Base-by-base conservation (phyloP, 2,888 invertebrate genomes). In the Hypena proboscidalis region DNA sequence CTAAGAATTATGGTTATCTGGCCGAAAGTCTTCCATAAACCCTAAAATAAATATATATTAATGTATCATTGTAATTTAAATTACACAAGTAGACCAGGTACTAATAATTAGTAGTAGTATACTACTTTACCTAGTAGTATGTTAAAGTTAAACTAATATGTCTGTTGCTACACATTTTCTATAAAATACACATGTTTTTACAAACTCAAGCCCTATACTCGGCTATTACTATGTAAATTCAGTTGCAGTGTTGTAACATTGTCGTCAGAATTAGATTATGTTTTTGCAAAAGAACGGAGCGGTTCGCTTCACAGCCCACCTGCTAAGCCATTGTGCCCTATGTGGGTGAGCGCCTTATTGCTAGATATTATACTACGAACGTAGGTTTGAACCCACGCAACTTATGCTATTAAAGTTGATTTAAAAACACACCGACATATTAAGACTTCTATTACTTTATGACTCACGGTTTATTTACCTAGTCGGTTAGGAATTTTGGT, bases 301-400 rank as follows among this genome's bases (percentile, higher is more conserved):
- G 36, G 50, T 43, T 41, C 36, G 49, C 32, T 52, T 66, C 47
- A 44, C 70, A 62, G 58, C 67, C 69, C 64, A 70, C 72, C 63
- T 61, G 62, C 52, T 34, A 45, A 51, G 56, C 50, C 61, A 62
- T 57, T 70, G 62, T 52, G 53, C 61, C 55, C 66, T 63, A 63
- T 64, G 70, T 73, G 71, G 71, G 74, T 67, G 74, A 57, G 58
- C 61, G 42, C 60, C 63, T 52, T 64, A 63, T 44, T 42, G 57
- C 53, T 57, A 61, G 64, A 58, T 62, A 60, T 39, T 48, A 48
- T 47, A 42, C 49, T 58, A 49, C 29, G 27, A 45, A 59, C 61
- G 54, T 60, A 47, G 51, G 57, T 35, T 48, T 53, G 9, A 32
- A 35, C 58, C 65, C 43, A 64, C 65, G 25, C 26, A 21, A 31